These are phyloP conservation scores for Oreonectes daqikongensis DNA, from an alignment of 2,797 vertebrate species.

Conservation along the genomic window DNA sequence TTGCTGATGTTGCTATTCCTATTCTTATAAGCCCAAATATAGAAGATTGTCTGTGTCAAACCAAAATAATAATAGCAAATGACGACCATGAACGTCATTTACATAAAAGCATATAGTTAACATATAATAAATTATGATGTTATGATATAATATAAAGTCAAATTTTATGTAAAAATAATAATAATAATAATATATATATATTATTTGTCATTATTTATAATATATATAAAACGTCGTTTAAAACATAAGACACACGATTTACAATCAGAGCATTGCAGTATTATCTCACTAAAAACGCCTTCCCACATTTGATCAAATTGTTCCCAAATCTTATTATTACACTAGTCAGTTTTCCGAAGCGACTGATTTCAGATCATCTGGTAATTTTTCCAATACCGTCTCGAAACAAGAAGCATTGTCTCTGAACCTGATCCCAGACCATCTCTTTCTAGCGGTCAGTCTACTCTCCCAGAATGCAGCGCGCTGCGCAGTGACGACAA, in stretches of 20 bases:
- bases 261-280: neutral
- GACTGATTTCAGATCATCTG: conserved; percentile 12
- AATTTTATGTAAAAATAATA: too few relatives aligned
- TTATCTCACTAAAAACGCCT: neutral
- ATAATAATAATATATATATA: too few relatives aligned
- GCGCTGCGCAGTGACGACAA: conserved; percentile 74
- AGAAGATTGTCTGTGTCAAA: too few relatives aligned
- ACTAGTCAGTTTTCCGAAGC: neutral
- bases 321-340: neutral
- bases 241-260: neutral
- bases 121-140: too few relatives aligned
- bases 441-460: neutral
- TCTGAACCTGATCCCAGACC: conserved; percentile 15
- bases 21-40: too few relatives aligned
- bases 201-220: too few relatives aligned
- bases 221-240: neutral
- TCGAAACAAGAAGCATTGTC: neutral
- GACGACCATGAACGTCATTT: too few relatives aligned
- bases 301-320: neutral
- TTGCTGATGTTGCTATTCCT: too few relatives aligned
- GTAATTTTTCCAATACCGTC: neutral
- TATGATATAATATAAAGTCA: too few relatives aligned
- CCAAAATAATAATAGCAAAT: too few relatives aligned
- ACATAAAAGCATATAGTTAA: too few relatives aligned
- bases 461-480: conserved; percentile 70